These are phyloP conservation scores for Sialis lutaria DNA, from an alignment of 2,888 invertebrate genomes.

Conservation along the genomic window DNA sequence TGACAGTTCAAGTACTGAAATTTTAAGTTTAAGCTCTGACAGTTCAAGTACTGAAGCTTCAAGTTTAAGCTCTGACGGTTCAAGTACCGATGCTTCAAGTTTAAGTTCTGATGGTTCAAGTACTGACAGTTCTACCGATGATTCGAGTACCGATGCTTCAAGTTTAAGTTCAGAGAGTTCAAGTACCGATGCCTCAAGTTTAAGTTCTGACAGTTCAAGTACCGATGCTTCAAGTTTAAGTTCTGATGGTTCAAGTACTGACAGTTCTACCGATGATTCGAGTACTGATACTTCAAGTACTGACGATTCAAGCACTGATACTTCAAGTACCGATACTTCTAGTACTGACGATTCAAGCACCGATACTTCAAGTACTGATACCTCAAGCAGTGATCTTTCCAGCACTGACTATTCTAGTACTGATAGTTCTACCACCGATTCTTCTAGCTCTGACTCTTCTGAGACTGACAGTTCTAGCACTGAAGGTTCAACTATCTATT, in stretches of 20 bases:
- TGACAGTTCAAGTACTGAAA: background rate
- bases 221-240: background rate
- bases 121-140: background rate
- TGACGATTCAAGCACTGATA: constrained; percentile 6
- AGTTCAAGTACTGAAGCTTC: background rate
- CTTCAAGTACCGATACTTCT: constrained; percentile 7
- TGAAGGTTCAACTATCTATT: constrained; percentile 5
- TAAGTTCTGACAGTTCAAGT: constrained; percentile 5
- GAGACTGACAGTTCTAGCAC: constrained; percentile 6
- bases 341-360: constrained; percentile 4
- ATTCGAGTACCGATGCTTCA: constrained; percentile 5
- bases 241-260: constrained; percentile 5
- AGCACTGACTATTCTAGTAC: constrained; percentile 4
- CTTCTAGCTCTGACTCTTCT: constrained; percentile 4
- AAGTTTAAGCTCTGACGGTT: background rate
- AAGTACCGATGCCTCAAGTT: background rate
- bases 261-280: constrained; percentile 6
- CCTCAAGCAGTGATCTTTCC: constrained; percentile 7
- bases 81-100: background rate
- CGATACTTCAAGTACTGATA: constrained; percentile 6
- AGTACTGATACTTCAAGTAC: no score
- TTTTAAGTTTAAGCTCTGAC: background rate
- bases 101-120: background rate
- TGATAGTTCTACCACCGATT: constrained; percentile 6
- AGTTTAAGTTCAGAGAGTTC: constrained; percentile 5